phyloP scores from a whole-genome alignment of 2,113 vertebrate genomes.

The Oryzias melastigma region DNA sequence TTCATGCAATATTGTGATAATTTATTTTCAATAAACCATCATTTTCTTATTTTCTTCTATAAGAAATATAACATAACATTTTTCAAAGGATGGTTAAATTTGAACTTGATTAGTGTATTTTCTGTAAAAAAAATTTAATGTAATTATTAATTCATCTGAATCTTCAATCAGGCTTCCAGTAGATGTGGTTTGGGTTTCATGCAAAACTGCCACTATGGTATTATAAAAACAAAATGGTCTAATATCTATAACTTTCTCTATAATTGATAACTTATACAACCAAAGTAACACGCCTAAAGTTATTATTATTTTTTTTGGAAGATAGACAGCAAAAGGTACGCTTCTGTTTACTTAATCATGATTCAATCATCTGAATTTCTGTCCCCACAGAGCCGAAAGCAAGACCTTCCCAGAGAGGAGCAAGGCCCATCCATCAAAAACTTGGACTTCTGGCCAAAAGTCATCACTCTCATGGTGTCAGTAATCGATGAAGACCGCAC shows the following conservation, averaged over 20 bases:
- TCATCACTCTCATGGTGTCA: conserved; percentile 94
- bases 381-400: conserved; percentile 83
- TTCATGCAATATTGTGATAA: too few species aligned
- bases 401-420: conserved; percentile 87
- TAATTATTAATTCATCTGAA: not conserved
- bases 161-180: not conserved
- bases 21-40: too few species aligned
- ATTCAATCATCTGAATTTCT: not conserved
- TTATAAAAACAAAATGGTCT: not conserved
- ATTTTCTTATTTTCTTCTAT: too few species aligned
- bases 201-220: not conserved
- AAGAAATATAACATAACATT: too few species aligned
- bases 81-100: too few species aligned
- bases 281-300: too few species aligned
- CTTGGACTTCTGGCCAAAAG: conserved; percentile 93
- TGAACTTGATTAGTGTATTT: too few species aligned
- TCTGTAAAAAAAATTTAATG: too few species aligned
- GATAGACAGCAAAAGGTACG: too few species aligned
- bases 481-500: conserved; percentile 93
- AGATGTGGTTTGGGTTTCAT: not conserved
- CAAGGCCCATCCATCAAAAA: conserved; percentile 92
- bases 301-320: too few species aligned
- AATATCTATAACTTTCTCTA: too few species aligned
- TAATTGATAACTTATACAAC: too few species aligned
- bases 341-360: not conserved